Percentiles rank a stretch among this genome's conserved stretches.
Evolutionary conservation across 2,113 vertebrate genomes (phyloP).

Genomic region (Zosterops lateralis): DNA sequence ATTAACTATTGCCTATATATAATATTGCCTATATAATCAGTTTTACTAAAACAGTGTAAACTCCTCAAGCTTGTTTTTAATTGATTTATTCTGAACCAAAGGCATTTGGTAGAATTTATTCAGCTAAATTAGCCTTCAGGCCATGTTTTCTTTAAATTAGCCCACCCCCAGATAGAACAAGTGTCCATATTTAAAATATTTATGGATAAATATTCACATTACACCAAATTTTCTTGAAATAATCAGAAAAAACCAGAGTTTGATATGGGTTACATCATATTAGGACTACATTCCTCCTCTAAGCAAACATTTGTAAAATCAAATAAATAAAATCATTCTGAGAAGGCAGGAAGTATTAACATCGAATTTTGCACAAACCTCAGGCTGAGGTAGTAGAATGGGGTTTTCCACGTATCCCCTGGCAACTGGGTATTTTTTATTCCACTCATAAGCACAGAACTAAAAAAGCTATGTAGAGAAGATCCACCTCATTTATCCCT

Average conservation of each 20-base stretch:
- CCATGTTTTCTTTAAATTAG: neutral
- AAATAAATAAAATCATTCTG: neutral
- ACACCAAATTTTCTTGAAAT: neutral
- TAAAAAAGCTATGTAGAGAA: neutral
- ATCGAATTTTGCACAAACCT: neutral
- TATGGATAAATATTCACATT: neutral
- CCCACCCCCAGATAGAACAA: neutral
- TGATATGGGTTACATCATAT: neutral
- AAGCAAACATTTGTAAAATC: neutral
- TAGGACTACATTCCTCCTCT: neutral
- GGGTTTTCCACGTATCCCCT: neutral
- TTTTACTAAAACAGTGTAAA: neutral
- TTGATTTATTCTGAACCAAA: neutral
- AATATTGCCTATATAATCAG: no score
- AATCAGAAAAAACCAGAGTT: neutral
- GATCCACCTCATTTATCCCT: neutral
- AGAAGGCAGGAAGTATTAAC: neutral
- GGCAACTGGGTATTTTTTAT: neutral
- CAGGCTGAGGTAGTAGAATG: neutral
- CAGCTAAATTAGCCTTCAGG: neutral
- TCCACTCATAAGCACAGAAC: neutral
- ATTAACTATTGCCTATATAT: neutral
- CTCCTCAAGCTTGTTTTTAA: neutral
- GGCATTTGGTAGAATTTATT: neutral
- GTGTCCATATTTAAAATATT: neutral